Conservation (phyloP, 2,888 invertebrate genomes). For the Meliscaeva auricollis region DNA sequence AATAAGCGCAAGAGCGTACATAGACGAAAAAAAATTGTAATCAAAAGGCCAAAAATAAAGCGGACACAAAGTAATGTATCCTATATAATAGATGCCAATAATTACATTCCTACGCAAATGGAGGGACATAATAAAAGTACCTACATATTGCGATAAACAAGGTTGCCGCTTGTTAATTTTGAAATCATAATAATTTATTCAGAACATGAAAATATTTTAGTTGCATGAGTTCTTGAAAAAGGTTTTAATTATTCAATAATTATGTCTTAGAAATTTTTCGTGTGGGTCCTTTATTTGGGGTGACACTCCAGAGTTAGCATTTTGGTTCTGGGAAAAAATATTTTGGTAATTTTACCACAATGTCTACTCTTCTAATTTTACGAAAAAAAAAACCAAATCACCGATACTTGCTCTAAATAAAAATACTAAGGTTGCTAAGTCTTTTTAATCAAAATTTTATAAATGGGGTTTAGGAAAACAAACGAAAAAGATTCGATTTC, state of each 20-base stretch:
- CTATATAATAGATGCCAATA: conserved; percentile 32
- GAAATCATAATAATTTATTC: conserved; percentile 2
- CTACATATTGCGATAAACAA: background rate
- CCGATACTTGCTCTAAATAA: no score
- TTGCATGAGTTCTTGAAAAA: background rate
- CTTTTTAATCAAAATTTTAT: no score
- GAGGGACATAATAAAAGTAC: conserved; percentile 7
- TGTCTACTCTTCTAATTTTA: no score
- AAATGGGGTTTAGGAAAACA: no score
- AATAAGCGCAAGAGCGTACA: background rate
- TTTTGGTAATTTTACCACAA: no score
- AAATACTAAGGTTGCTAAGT: no score
- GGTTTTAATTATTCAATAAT: background rate
- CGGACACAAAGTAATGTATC: background rate
- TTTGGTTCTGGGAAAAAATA: no score
- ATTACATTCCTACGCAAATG: conserved; percentile 46
- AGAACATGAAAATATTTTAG: background rate
- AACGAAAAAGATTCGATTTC: no score
- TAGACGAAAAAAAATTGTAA: conserved; percentile 29
- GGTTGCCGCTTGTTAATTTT: conserved; percentile 23
- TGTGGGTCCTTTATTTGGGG: no score
- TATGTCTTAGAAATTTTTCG: no score
- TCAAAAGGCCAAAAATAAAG: conserved; percentile 66
- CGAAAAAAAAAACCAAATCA: no score
- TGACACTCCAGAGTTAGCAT: no score